Evolutionary conservation across 2,888 invertebrate genomes (phyloP), one percentile per base, ranked within the genome.

Genomic region (Drosophila mayaguana): DNA sequence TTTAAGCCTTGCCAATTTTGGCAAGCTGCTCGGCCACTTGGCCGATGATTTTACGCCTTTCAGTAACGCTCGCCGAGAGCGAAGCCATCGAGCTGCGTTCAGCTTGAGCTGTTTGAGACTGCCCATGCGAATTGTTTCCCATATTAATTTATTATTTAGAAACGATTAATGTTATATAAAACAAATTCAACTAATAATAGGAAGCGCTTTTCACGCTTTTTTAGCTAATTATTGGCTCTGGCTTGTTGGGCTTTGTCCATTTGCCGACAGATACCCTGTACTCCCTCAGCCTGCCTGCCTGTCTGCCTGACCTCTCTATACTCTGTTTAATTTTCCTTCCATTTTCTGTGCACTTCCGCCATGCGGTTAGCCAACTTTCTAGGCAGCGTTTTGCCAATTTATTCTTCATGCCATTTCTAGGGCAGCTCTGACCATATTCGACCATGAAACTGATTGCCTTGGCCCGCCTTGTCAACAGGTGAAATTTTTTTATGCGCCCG

Each of bases 1-100:
- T 87, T 81, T 81, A 89, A 89, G 87, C 85, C 85, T 87, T 85
- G 85, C 89, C 89, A 87, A 89, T 88, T 89, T 90, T 88, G 89
- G 89, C 89, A 90, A 89, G 81, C 81, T 89, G 90, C 85, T 83
- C 54, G 80, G 72, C 84, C 73, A 80, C 81, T 78, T 75, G 80
- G 72, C 76, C 72, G 78, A 81, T 81, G 72, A 81, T 81, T 78
- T 81, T 73, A 70, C 80, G 77, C 81, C 79, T 79, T 76, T 80
- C 82, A 78, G 78, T 53, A 67, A 74, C 63, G 77, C 65, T 77
- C 60, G 64, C 43, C 59, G 63, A 42, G 60, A 60, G 61, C 71
- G 46, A 18, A 16, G 14, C 36, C 36, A 36, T 20, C 43, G 43
- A 46, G 45, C 25, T 25, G 25, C 16, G 45, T 7, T 20, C 20